These are phyloP conservation scores for Eumacrocentrus americanus DNA, from an alignment of 2,888 invertebrate genomes.

Conservation along the genomic window DNA sequence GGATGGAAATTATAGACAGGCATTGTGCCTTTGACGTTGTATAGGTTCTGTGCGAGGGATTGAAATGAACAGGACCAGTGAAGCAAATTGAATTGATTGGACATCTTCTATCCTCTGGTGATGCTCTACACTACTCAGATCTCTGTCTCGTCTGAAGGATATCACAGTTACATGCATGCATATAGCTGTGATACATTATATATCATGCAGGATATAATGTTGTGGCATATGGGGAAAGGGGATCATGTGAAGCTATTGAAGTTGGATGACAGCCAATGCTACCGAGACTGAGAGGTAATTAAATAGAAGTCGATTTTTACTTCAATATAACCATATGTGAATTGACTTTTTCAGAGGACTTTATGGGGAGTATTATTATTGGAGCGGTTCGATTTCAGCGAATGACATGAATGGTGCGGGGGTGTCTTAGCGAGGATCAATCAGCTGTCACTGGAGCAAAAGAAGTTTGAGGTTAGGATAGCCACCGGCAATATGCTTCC, in stretches of 20 bases:
- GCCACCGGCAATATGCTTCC: neutral
- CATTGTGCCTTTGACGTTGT: neutral
- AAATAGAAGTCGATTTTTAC: neutral
- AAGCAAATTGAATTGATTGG: neutral
- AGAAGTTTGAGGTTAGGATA: conserved; percentile 14
- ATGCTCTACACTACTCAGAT: neutral
- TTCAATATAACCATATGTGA: too few relatives aligned
- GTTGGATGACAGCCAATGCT: neutral
- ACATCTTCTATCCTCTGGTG: neutral
- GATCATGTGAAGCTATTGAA: neutral
- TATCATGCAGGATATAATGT: neutral
- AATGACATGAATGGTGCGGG: neutral
- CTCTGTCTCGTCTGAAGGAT: neutral
- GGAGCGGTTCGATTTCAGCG: neutral
- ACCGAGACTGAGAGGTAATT: neutral
- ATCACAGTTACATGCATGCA: neutral
- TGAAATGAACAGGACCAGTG: neutral
- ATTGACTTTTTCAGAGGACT: too few relatives aligned
- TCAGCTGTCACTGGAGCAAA: neutral
- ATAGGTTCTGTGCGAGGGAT: neutral
- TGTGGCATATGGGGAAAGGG: neutral
- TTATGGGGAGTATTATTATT: neutral
- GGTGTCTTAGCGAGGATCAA: neutral
- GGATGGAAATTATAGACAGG: neutral
- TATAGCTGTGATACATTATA: too few relatives aligned